A percentile compares a stretch with the other conserved stretches of the same genome.
Evolutionary conservation across 2,113 vertebrate species (phyloP).

Genomic region (Corythornis cristatus): DNA sequence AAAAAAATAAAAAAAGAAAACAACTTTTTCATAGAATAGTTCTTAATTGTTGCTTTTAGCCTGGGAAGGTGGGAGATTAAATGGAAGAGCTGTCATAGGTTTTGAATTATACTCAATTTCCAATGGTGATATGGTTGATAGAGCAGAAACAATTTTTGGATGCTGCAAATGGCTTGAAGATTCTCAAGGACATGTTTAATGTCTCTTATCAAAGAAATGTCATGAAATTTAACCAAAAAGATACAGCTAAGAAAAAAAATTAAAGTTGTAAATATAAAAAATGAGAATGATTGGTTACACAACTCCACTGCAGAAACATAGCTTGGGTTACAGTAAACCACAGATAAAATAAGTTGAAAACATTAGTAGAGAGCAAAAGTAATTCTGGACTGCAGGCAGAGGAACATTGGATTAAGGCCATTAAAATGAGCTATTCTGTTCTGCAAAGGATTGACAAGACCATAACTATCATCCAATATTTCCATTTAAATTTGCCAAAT

Average conservation of each 20-base stretch:
- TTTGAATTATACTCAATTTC: constrained; percentile 32
- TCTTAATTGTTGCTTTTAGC: background rate
- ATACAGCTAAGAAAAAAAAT: background rate
- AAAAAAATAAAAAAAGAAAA: background rate
- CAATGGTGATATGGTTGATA: background rate
- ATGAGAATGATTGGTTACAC: background rate
- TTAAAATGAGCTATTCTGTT: background rate
- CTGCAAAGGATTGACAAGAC: background rate
- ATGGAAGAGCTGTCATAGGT: background rate
- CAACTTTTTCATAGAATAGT: background rate
- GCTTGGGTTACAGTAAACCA: background rate
- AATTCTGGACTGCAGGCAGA: background rate
- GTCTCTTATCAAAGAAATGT: background rate
- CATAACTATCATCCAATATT: background rate
- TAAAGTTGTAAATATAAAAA: background rate
- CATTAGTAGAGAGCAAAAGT: background rate
- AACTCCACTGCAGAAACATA: background rate
- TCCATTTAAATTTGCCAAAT: background rate
- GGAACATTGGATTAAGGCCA: background rate
- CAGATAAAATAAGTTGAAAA: background rate
- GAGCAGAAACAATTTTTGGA: constrained; percentile 6
- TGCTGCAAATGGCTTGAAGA: background rate
- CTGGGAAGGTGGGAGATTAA: background rate
- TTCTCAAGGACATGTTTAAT: background rate
- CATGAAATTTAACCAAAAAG: background rate